phyloP scores from a whole-genome alignment of 2,113 vertebrate genomes.

The Baryphthengus martii region DNA sequence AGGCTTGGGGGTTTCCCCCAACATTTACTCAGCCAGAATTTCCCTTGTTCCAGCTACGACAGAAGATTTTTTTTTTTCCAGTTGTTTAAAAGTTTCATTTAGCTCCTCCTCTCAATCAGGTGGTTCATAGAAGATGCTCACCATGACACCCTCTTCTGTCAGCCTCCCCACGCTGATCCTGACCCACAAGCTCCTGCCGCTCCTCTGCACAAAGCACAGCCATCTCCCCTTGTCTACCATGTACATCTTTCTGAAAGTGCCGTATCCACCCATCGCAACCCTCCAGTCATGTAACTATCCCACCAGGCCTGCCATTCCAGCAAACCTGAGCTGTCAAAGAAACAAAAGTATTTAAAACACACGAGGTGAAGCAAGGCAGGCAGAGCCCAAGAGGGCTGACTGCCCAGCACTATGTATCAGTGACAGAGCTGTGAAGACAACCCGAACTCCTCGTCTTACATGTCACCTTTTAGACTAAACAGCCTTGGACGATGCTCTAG shows the following conservation, averaged over 20 bases:
- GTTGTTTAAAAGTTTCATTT: background rate
- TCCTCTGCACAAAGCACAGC: background rate
- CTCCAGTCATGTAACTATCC: background rate
- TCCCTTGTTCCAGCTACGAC: background rate
- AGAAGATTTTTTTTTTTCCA: background rate
- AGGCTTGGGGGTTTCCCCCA: background rate
- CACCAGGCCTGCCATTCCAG: background rate
- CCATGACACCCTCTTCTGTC: accelerated
- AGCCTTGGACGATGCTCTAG: background rate
- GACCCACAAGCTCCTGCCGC: background rate
- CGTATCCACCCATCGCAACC: accelerated
- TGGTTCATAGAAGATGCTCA: background rate
- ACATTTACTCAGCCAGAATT: background rate
- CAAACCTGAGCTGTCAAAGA: background rate
- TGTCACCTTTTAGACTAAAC: background rate
- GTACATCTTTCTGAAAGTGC: background rate
- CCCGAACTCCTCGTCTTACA: background rate
- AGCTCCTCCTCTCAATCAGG: background rate
- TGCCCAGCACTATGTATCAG: background rate
- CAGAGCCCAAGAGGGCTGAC: background rate
- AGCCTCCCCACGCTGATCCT: background rate
- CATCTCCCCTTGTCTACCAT: background rate
- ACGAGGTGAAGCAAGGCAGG: background rate
- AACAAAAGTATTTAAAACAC: background rate
- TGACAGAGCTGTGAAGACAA: background rate